Conservation (phyloP, 1,140 invertebrate species). For the Eupeodes corollae region DNA sequence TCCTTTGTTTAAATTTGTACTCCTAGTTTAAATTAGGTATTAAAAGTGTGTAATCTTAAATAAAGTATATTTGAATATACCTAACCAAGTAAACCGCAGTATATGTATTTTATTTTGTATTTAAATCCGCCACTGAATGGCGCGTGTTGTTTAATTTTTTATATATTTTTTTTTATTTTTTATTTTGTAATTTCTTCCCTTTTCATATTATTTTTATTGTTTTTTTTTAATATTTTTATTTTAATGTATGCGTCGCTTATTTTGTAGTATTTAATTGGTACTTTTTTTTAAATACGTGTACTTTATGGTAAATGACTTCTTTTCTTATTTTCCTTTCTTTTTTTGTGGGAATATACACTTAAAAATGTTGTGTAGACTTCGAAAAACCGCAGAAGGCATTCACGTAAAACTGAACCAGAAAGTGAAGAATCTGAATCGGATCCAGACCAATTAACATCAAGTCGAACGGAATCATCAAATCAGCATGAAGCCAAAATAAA, state of each 20-base stretch:
- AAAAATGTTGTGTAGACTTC: constrained; percentile 38
- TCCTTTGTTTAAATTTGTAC: too few species aligned
- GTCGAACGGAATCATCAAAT: constrained; percentile 63
- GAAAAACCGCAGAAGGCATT: constrained; percentile 45
- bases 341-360: too few species aligned
- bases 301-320: too few species aligned
- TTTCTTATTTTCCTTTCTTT: too few species aligned
- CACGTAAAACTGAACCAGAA: constrained; percentile 51
- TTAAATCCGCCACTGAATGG: background rate
- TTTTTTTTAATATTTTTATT: constrained; percentile 1
- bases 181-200: background rate
- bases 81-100: too few species aligned
- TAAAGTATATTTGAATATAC: too few species aligned
- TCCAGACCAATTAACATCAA: constrained; percentile 59
- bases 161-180: background rate
- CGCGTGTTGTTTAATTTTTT: background rate
- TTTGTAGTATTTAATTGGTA: too few species aligned
- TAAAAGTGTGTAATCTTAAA: too few species aligned
- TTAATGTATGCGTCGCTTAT: constrained; percentile 1
- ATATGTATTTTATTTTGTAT: background rate
- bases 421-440: constrained; percentile 67
- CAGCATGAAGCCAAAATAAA: constrained; percentile 61
- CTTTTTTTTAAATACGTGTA: too few species aligned
- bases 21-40: too few species aligned
- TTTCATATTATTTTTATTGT: background rate